Base-by-base conservation (phyloP, 2,113 vertebrate species). In the Ailurus styani region DNA sequence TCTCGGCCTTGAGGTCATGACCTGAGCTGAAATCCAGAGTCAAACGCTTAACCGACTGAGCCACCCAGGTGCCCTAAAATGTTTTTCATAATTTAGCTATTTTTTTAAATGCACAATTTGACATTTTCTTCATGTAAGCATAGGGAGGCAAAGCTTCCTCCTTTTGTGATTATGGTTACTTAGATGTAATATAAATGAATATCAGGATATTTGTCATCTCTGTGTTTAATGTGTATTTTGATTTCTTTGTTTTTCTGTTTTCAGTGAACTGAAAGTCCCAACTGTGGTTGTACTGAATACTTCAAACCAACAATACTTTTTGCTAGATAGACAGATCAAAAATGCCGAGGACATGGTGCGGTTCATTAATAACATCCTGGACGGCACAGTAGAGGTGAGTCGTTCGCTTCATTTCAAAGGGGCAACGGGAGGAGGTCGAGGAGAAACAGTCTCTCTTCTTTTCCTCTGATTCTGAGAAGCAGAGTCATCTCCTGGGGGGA, bases 281-380 rank as follows among this genome's bases (percentile, higher is more conserved):
- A 99, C 99, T 75, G 98, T 99, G 89, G 99, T 99, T 98, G 99
- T 99, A 88, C 98, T 99, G 98, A 99, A 99, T 98, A 99, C 99
- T 75, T 99, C 99, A 94, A 99, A 99, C 87, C 99, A 99, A 96
- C 99, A 99, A 89, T 99, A 99, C 99, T 99, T 99, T 98, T 97
- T 99, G 93, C 99, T 99, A 89, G 97, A 98, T 25, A 99, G 99
- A 97, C 98, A 99, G 31, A 98, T 99, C n/a, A 98, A 99, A 91
- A 99, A 90, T 95, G 98, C 99, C 84, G 99, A 99, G 98, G 99
- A 99, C 98, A 99, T 99, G 98, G 99, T 99, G 97, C 98, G 99
- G 68, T 99, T 99, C 98, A 99, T 99, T 98, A 99, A 98, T 97
- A 98, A 98, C 34, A 99, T 99, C 93, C 94, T 99, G 98, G 99